Evolutionary conservation across 2,797 vertebrate genomes (phyloP), one percentile per base, ranked within the genome.

Genomic region (Catharus ustulatus): DNA sequence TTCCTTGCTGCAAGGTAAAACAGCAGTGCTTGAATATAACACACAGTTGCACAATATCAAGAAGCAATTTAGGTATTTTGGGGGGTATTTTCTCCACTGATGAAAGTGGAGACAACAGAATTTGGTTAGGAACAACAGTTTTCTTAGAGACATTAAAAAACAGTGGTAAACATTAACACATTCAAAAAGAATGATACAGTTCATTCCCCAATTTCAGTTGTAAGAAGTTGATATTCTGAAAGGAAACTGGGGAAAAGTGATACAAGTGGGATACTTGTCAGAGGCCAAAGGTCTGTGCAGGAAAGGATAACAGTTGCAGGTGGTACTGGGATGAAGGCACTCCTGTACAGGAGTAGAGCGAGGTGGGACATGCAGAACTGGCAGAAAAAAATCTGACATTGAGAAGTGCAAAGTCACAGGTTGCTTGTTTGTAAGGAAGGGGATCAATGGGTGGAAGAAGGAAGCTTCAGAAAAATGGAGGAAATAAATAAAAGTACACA

Each of bases 1-100:
- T 84, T 93, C 63, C 73, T 73, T 52, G 48, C 78, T 87, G 42
- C 36, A 59, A 87, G 43, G 51, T 79, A 82, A 27, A 84, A 71
- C 40, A 34, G 55, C 57, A 36, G 13, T 32, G 32, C 59, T 73
- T 80, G 24, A 73, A 66, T 43, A 22, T 62, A 48, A 48, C 55
- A 45, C 12, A 12, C 22, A 59, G 32, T 11, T 83, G 59, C 48
- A 51, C 0, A 0, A 51, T 66, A 54, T 63, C 48, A 55, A 36
- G n/a, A 59, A 69, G 59, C 7, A 3, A n/a, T 59, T 15, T 51
- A 30, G 36, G 17, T 55, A 32, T 46, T 72, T 77, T 58, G 3
- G 5, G 11, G 6, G 17, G 20, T 26, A 19, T 71, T 58, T 77
- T 71, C 12, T 58, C 51, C 18, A 64, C 58, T 52, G 59, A 29